phyloP scores from a whole-genome alignment of 2,888 invertebrate species.

The Lysandra bellargus region DNA sequence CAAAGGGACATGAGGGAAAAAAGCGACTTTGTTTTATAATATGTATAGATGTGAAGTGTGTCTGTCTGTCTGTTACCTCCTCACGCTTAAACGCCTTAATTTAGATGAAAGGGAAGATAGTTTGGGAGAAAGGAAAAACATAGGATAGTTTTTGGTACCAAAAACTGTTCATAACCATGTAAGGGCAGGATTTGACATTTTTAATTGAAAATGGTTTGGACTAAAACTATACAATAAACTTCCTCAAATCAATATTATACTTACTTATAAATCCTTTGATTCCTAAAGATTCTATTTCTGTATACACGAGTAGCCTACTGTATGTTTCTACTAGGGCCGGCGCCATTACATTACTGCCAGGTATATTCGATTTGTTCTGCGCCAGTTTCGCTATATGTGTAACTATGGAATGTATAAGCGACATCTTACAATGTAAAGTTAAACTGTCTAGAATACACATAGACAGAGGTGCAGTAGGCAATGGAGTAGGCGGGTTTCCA shows the following conservation, averaged over 20 bases:
- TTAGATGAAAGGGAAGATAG: neutral
- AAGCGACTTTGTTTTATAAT: too few relatives aligned
- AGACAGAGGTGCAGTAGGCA: constrained; percentile 92
- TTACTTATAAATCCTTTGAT: constrained; percentile 97
- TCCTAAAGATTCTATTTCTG: constrained; percentile 97
- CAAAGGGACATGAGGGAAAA: too few relatives aligned
- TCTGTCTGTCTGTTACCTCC: too few relatives aligned
- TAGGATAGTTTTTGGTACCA: too few relatives aligned
- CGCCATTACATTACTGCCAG: constrained; percentile 83
- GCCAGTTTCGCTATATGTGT: constrained; percentile 95
- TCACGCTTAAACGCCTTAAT: neutral
- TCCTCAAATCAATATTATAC: constrained; percentile 47
- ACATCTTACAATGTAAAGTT: constrained; percentile 98
- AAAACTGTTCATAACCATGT: too few relatives aligned
- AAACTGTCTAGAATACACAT: constrained; percentile 96
- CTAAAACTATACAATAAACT: neutral
- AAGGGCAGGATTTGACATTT: neutral
- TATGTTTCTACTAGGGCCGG: constrained; percentile 97
- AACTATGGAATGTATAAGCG: constrained; percentile 88
- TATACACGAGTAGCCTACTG: constrained; percentile 94
- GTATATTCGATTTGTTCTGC: constrained; percentile 90
- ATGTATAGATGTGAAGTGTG: constrained; percentile 15
- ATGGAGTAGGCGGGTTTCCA: constrained; percentile 75
- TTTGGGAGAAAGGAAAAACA: too few relatives aligned
- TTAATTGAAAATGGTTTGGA: neutral